Conservation (phyloP, 2,888 invertebrate species). For the Monoplex corrugatus region DNA sequence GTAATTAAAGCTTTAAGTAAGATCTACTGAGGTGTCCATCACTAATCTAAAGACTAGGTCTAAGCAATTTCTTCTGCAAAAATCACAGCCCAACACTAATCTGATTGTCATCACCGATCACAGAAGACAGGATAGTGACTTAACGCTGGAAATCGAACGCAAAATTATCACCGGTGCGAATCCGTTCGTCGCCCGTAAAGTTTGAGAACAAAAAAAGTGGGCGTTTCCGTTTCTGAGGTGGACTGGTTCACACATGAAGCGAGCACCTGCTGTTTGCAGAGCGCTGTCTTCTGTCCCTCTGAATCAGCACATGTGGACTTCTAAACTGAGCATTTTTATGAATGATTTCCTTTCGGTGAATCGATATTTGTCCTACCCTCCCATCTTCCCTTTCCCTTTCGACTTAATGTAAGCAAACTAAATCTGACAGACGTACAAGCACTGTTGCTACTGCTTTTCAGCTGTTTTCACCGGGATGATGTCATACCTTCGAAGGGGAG, state of each 20-base stretch:
- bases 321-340: neutral
- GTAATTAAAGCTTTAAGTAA: too few relatives aligned
- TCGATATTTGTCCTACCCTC: neutral
- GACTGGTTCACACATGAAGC: slow-evolving; percentile 17
- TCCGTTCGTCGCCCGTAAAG: neutral
- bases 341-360: neutral
- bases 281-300: neutral
- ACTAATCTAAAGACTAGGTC: neutral
- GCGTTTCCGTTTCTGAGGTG: slow-evolving; percentile 10
- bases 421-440: neutral
- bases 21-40: neutral
- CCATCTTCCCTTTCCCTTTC: neutral
- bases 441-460: slow-evolving; percentile 55
- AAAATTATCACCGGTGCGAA: neutral
- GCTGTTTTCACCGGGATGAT: slow-evolving; percentile 62
- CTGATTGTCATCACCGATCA: too few relatives aligned
- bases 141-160: neutral
- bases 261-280: slow-evolving; percentile 38
- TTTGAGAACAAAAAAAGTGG: slow-evolving; percentile 39
- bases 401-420: neutral
- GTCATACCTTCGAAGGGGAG: slow-evolving; percentile 61
- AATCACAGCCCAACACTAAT: neutral
- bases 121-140: neutral
- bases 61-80: neutral
- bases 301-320: neutral